Base-by-base conservation (phyloP, 2,797 vertebrate genomes). In the Acropternis orthonyx region DNA sequence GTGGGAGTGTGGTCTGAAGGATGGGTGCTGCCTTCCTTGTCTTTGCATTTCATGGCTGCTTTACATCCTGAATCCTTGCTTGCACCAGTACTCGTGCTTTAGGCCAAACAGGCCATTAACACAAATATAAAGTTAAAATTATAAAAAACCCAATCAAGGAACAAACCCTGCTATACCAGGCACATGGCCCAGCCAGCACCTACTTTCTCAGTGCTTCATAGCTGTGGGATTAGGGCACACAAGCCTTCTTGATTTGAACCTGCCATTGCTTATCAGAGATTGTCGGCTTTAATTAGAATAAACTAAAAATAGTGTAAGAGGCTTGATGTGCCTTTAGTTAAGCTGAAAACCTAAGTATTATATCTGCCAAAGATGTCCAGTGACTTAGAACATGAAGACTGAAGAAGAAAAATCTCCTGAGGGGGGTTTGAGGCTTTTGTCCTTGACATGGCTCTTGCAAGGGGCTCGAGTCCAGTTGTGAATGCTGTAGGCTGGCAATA, bases 1-100 rank as follows among this genome's bases (percentile, higher is more conserved):
- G 17, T 27, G 27, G 7, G 58, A 81, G 6, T 14, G 30, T 30
- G 20, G 28, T 54, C 30, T 54, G 52, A n/a, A 73, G 22, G 56
- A 43, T 4, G 27, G 28, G 24, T 28, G 19, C 4, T 69, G 27
- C 24, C 59, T 55, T 63, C 39, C 28, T n/a, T 44, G 26, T 34
- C 49, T 37, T 41, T 22, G 13, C 5, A 30, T 28, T 54, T 54
- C 37, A 27, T 0, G 0, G 13, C 10, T 3, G 7, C 27, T 41
- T 83, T 17, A 52, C 12, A 26, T 26, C 28, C 61, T 48, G 5
- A 14, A 52, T 48, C 44, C 34, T 54, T 3, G 2, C 36, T 54
- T 49, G 39, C 66, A 54, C 14, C 1, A 2, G 39, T 27, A 65
- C 30, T 69, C 51, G 28, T 3, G 6, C 24, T 72, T 62, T 8